These are phyloP conservation scores for Ormyrus thymus DNA, from an alignment of 2,888 invertebrate genomes.

Conservation along the genomic window DNA sequence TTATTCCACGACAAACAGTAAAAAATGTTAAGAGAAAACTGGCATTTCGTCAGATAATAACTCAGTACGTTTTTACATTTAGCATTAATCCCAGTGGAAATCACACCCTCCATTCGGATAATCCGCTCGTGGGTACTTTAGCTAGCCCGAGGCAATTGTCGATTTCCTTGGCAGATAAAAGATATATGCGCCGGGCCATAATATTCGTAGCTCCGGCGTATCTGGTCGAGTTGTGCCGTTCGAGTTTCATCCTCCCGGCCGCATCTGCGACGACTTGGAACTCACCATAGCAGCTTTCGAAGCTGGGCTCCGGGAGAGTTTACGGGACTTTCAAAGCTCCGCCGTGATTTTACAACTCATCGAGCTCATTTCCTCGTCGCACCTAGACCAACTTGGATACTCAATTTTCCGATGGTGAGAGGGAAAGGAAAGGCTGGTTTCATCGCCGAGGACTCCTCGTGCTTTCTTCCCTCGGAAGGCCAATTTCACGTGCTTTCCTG, in stretches of 20 bases:
- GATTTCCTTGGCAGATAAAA: constrained; percentile 49
- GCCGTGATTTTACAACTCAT: constrained; percentile 66
- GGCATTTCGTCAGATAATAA: too few species aligned
- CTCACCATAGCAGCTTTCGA: neutral
- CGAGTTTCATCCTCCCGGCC: constrained; percentile 10
- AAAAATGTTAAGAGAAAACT: too few species aligned
- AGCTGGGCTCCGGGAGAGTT: constrained; percentile 49
- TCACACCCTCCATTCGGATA: too few species aligned
- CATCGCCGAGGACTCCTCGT: constrained; percentile 1
- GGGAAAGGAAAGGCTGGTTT: neutral
- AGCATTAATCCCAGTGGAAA: too few species aligned
- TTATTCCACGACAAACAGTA: too few species aligned
- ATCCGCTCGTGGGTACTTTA: constrained; percentile 29
- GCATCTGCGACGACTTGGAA: constrained; percentile 3
- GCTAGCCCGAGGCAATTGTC: constrained; percentile 38
- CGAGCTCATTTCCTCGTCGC: constrained; percentile 64
- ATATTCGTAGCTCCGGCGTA: constrained; percentile 31
- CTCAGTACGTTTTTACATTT: too few species aligned
- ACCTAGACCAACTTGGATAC: constrained; percentile 57
- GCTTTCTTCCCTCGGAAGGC: neutral
- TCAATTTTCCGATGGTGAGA: constrained; percentile 59
- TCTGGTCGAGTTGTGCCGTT: neutral
- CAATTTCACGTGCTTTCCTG: neutral
- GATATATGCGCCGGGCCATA: constrained; percentile 19
- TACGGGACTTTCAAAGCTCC: constrained; percentile 65